Conservation (phyloP, 2,797 vertebrate species). For the Alfaro cultratus region DNA sequence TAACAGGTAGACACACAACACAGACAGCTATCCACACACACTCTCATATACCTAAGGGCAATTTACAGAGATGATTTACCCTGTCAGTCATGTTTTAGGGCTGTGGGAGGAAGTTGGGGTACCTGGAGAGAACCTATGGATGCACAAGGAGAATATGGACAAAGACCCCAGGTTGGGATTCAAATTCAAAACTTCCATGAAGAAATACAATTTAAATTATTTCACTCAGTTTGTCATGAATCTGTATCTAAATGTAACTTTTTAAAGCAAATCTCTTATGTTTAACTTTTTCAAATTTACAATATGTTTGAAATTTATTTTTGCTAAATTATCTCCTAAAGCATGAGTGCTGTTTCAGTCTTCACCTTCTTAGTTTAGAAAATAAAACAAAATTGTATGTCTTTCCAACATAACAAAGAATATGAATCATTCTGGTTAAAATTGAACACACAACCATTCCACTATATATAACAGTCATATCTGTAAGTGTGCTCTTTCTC, state of each 20-base stretch:
- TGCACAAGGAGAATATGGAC: neutral
- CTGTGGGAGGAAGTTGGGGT: neutral
- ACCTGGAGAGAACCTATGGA: neutral
- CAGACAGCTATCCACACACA: no score
- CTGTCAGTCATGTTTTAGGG: neutral
- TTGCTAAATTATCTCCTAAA: neutral
- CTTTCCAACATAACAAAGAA: neutral
- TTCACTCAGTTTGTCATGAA: neutral
- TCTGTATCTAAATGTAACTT: neutral
- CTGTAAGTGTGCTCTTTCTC: slow-evolving; percentile 27
- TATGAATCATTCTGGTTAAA: slow-evolving; percentile 23
- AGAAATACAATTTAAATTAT: neutral
- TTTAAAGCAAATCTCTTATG: neutral
- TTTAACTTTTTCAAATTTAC: neutral
- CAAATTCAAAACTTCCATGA: neutral
- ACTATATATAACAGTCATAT: slow-evolving; percentile 44
- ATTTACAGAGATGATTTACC: neutral
- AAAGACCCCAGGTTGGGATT: neutral
- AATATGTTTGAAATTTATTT: neutral
- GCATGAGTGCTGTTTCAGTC: neutral
- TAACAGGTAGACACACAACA: no score
- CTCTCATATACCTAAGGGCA: neutral
- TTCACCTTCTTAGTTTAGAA: slow-evolving; percentile 17
- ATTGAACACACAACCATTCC: slow-evolving; percentile 6
- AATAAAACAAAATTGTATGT: neutral